These are phyloP conservation scores for Parnassius orleans DNA, from an alignment of 2,888 invertebrate species.

Conservation along the genomic window DNA sequence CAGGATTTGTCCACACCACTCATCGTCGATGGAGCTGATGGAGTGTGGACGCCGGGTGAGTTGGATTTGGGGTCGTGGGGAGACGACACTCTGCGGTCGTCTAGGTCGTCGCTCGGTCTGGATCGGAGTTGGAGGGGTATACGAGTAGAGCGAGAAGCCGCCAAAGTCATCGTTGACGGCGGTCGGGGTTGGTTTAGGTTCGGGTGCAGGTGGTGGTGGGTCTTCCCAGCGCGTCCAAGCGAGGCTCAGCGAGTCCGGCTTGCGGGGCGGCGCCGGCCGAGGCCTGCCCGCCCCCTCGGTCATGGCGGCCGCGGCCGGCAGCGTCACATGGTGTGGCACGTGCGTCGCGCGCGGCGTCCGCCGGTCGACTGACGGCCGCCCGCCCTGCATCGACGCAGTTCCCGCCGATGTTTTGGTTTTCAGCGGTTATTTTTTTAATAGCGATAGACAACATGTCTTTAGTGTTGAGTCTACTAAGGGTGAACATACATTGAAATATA, in stretches of 20 bases:
- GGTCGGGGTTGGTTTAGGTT: constrained; percentile 41
- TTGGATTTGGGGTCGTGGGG: constrained; percentile 61
- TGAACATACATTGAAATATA: no score
- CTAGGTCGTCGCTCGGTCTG: constrained; percentile 54
- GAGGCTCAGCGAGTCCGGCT: constrained; percentile 68
- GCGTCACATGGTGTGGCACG: constrained; percentile 50
- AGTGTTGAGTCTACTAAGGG: no score
- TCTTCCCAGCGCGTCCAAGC: constrained; percentile 71
- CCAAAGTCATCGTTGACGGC: constrained; percentile 62
- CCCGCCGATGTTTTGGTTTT: constrained; percentile 41
- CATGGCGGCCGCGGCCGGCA: constrained; percentile 60
- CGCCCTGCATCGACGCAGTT: constrained; percentile 36
- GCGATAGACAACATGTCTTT: constrained; percentile 5
- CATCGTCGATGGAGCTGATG: constrained; percentile 76
- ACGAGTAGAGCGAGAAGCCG: constrained; percentile 80
- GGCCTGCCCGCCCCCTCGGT: constrained; percentile 75
- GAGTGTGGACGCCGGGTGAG: constrained; percentile 81
- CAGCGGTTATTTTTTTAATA: constrained; percentile 25
- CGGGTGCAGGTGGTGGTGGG: constrained; percentile 76
- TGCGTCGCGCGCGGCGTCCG: constrained; percentile 52
- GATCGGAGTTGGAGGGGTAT: constrained; percentile 76
- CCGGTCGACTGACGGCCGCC: constrained; percentile 55
- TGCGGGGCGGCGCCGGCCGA: constrained; percentile 77
- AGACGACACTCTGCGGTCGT: constrained; percentile 79
- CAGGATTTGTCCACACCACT: constrained; percentile 72